Conservation (phyloP, 1,140 invertebrate species). For the Argopecten irradians region DNA sequence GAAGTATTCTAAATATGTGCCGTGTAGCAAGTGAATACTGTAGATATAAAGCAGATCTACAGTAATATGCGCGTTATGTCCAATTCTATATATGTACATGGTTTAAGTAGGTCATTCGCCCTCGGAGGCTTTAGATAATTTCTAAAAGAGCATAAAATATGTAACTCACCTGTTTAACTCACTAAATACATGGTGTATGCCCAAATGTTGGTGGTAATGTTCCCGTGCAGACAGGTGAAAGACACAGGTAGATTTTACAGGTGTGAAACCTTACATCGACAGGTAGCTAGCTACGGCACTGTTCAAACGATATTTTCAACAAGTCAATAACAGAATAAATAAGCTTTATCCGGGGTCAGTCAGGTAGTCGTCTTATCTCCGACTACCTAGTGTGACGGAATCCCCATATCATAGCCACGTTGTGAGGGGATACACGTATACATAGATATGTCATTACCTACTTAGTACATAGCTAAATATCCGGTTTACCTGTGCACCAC, state of each 20-base stretch:
- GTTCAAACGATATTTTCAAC: constrained; percentile 4
- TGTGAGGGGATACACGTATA: background rate
- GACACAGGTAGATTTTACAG: background rate
- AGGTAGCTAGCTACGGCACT: background rate
- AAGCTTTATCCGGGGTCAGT: background rate
- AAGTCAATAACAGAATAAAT: background rate
- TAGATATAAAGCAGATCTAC: no score
- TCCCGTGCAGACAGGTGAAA: background rate
- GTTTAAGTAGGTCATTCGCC: background rate
- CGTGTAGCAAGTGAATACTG: background rate
- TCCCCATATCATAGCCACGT: background rate
- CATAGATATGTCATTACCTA: background rate
- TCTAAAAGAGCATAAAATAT: background rate
- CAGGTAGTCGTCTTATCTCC: background rate
- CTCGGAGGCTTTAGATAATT: background rate
- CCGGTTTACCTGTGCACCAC: constrained; percentile 11
- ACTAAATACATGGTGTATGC: background rate
- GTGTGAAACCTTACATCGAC: background rate
- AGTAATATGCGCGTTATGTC: background rate
- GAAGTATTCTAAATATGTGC: background rate
- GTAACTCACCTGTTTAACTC: background rate
- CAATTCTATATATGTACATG: background rate
- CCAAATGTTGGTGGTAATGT: background rate
- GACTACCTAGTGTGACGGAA: background rate
- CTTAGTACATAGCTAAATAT: background rate